Conservation (phyloP, 2,888 invertebrate genomes). For the Agrilus biguttatus region DNA sequence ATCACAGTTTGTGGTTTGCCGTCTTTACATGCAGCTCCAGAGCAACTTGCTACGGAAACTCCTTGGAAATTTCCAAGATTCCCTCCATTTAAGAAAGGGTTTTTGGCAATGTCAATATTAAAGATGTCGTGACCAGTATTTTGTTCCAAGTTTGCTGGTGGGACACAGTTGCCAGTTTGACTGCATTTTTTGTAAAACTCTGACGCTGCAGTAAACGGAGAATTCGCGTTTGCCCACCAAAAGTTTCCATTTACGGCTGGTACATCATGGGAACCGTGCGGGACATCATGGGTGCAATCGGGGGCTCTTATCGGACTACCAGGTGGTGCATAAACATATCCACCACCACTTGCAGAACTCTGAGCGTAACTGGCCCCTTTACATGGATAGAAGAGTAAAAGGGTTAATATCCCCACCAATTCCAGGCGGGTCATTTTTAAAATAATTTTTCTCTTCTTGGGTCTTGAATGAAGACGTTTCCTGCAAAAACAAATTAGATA, state of each 20-base stretch:
- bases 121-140: background rate
- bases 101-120: conserved; percentile 17
- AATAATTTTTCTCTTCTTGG: too few relatives aligned
- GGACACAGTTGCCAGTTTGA: conserved; percentile 18
- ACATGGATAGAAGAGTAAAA: too few relatives aligned
- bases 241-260: conserved; percentile 16
- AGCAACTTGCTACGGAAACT: conserved; percentile 22
- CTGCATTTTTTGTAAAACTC: conserved; percentile 27
- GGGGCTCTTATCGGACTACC: too few relatives aligned
- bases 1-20: conserved; percentile 8
- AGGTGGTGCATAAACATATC: too few relatives aligned
- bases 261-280: too few relatives aligned
- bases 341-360: too few relatives aligned
- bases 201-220: conserved; percentile 38
- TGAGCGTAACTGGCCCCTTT: too few relatives aligned
- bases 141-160: conserved; percentile 5
- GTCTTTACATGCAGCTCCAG: conserved; percentile 14
- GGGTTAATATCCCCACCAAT: too few relatives aligned
- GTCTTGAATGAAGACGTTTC: too few relatives aligned
- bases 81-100: conserved; percentile 23
- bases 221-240: conserved; percentile 48
- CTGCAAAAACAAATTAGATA: too few relatives aligned
- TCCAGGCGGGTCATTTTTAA: too few relatives aligned
- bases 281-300: too few relatives aligned
- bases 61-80: conserved; percentile 9